A percentile compares a stretch with the other conserved stretches of the same genome.
Conservation (phyloP, 2,888 invertebrate species). For the Drosophila incognita region DNA sequence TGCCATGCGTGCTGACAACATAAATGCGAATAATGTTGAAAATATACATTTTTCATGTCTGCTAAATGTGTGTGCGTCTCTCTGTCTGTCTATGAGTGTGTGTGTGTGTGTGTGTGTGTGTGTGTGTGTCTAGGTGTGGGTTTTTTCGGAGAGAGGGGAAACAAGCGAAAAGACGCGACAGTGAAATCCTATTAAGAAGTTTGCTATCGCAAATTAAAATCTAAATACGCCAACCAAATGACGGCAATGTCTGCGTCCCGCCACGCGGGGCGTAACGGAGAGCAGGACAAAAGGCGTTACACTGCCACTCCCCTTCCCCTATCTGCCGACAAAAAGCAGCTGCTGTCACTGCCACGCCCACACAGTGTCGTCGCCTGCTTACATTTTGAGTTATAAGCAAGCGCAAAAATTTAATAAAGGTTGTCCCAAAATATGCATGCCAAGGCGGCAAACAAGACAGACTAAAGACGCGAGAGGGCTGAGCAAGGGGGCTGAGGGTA, state of each 20-base stretch:
- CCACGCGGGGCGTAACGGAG: slow-evolving; percentile 1
- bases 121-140: slow-evolving; percentile 21
- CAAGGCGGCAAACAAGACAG: slow-evolving; percentile 23
- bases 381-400: slow-evolving; percentile 80
- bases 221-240: slow-evolving; percentile 78
- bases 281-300: slow-evolving; percentile 49
- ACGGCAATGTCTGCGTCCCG: slow-evolving; percentile 67
- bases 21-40: slow-evolving; percentile 71
- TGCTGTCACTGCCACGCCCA: slow-evolving; percentile 39
- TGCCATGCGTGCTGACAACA: slow-evolving; percentile 66
- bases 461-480: slow-evolving; percentile 15
- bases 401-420: slow-evolving; percentile 79
- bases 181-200: slow-evolving; percentile 81
- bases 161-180: slow-evolving; percentile 56
- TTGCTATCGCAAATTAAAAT: slow-evolving; percentile 80
- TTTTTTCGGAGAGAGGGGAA: not conserved
- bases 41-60: slow-evolving; percentile 64
- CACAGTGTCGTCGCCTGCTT: slow-evolving; percentile 52
- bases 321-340: not conserved
- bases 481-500: not conserved
- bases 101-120: not conserved
- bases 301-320: not conserved
- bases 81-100: slow-evolving; percentile 22
- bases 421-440: slow-evolving; percentile 60
- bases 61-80: slow-evolving; percentile 46